Evolutionary conservation across 2,888 invertebrate species (phyloP).

Genomic region (Ophion costatus): DNA sequence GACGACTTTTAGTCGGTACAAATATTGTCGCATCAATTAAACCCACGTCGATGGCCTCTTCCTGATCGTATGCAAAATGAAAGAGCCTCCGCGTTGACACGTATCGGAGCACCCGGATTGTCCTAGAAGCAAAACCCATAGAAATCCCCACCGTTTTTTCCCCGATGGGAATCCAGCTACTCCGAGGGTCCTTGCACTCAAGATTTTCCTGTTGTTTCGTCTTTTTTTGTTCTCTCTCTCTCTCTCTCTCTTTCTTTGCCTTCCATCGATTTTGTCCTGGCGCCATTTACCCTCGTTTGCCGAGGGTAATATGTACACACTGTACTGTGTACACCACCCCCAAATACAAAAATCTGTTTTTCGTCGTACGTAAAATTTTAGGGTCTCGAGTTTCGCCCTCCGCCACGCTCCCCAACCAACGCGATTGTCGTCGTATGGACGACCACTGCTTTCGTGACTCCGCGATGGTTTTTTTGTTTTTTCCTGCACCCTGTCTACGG

Average conservation of each 20-base stretch:
- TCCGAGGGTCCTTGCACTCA: slow-evolving; percentile 49
- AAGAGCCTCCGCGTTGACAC: slow-evolving; percentile 59
- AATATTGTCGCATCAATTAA: slow-evolving; percentile 82
- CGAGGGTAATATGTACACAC: slow-evolving; percentile 60
- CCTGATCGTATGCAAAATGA: slow-evolving; percentile 41
- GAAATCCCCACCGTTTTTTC: slow-evolving; percentile 28
- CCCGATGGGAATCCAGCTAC: slow-evolving; percentile 41
- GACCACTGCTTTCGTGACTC: slow-evolving; percentile 39
- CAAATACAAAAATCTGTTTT: slow-evolving; percentile 75
- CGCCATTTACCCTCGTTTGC: slow-evolving; percentile 62
- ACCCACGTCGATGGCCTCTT: slow-evolving; percentile 62
- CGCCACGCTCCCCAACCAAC: neutral
- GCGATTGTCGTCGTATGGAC: slow-evolving; percentile 25
- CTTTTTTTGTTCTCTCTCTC: slow-evolving; percentile 44
- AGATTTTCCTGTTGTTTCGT: slow-evolving; percentile 45
- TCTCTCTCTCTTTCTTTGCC: slow-evolving; percentile 29
- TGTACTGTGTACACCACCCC: slow-evolving; percentile 38
- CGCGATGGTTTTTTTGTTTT: slow-evolving; percentile 58
- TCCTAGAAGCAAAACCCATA: slow-evolving; percentile 31
- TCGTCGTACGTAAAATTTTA: slow-evolving; percentile 70
- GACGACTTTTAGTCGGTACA: slow-evolving; percentile 77
- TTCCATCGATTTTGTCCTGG: slow-evolving; percentile 57
- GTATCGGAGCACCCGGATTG: slow-evolving; percentile 36
- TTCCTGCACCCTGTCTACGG: slow-evolving; percentile 61
- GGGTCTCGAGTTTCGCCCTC: slow-evolving; percentile 72